Evolutionary conservation across 2,113 vertebrate species (phyloP).

Genomic region (Hiodon tergisus): DNA sequence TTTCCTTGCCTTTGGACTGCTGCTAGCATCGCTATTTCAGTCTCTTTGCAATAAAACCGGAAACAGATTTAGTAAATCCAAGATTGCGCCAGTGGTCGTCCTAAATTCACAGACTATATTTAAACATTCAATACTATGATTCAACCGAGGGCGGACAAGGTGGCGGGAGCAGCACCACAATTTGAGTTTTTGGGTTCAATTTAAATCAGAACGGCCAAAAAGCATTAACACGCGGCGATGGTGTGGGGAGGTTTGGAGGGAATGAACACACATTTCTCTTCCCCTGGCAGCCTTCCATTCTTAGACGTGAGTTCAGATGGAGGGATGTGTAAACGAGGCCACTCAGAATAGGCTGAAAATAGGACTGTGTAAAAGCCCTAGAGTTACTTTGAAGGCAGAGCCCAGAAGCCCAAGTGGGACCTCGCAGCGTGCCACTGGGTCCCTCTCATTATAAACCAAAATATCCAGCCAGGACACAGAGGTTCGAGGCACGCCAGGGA

Average conservation of each 20-base stretch:
- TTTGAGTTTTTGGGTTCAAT: neutral
- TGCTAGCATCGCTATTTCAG: no score
- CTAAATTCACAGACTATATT: no score
- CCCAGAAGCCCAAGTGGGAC: conserved; percentile 6
- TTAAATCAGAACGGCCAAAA: neutral
- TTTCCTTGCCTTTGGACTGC: no score
- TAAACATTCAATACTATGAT: no score
- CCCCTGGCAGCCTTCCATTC: conserved; percentile 2
- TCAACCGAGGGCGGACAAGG: no score
- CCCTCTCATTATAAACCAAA: conserved; percentile 23
- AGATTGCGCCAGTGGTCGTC: no score
- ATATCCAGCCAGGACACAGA: conserved; percentile 15
- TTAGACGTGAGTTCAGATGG: conserved; percentile 5
- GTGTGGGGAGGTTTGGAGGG: neutral
- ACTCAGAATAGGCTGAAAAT: conserved; percentile 9
- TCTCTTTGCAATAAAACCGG: no score
- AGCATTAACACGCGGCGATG: neutral
- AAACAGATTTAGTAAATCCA: no score
- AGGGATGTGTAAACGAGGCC: conserved; percentile 17
- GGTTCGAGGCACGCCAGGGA: conserved; percentile 1
- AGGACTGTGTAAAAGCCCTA: conserved; percentile 18
- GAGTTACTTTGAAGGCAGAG: conserved; percentile 25
- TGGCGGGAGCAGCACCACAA: no score
- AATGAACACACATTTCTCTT: neutral
- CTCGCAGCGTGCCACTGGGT: neutral